Percentiles rank a stretch among this genome's conserved stretches.
Evolutionary conservation across 1,140 invertebrate species (phyloP).

Genomic region (Maniola jurtina): DNA sequence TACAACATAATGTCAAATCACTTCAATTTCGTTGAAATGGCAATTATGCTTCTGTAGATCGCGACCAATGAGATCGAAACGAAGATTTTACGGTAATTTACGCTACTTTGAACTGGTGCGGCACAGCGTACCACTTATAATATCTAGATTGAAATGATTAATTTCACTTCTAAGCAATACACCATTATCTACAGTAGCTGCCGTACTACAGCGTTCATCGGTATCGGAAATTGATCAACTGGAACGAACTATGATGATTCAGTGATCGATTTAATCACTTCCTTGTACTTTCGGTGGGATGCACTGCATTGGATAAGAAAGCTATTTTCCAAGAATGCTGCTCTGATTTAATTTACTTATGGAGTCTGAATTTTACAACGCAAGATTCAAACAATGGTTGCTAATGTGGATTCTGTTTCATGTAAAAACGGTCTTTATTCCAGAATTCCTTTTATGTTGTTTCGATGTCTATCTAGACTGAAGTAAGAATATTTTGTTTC

Average conservation of each 20-base stretch:
- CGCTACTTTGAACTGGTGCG: slow-evolving; percentile 26
- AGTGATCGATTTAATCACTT: not conserved
- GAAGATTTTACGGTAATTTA: slow-evolving; percentile 37
- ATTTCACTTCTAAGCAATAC: slow-evolving; percentile 14
- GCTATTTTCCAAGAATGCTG: not conserved
- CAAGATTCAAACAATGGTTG: too few relatives aligned
- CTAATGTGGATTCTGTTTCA: too few relatives aligned
- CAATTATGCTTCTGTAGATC: slow-evolving; percentile 12
- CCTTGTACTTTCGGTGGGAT: not conserved
- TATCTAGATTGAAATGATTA: slow-evolving; percentile 26
- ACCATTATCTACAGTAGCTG: not conserved
- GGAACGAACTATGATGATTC: not conserved
- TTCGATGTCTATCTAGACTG: too few relatives aligned
- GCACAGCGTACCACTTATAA: slow-evolving; percentile 16
- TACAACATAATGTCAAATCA: not conserved
- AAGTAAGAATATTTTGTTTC: too few relatives aligned
- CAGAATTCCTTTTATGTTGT: too few relatives aligned
- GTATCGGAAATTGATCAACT: not conserved
- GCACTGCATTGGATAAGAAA: not conserved
- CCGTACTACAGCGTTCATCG: not conserved
- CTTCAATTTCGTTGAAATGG: not conserved
- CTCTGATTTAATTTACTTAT: not conserved
- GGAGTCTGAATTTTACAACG: too few relatives aligned
- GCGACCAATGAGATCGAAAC: slow-evolving; percentile 24
- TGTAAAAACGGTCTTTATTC: too few relatives aligned